Conservation (phyloP, 2,888 invertebrate species). For the Anodontia alba region DNA sequence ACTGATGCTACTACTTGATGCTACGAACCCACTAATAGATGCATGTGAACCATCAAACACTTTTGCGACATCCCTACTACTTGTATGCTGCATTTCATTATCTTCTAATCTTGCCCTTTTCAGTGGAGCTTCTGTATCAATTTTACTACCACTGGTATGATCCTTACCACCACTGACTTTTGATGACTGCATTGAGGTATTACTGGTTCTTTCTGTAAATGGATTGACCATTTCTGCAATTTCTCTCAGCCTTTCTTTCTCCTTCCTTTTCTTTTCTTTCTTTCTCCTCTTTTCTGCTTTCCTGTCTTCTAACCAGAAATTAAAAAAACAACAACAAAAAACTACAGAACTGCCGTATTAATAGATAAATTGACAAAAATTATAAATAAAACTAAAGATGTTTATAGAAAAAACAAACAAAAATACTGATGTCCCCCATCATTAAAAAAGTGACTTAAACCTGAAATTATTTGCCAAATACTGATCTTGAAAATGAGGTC, state of each 20-base stretch:
- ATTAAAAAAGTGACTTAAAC: no score
- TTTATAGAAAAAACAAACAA: no score
- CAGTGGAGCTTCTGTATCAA: not conserved
- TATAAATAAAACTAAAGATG: no score
- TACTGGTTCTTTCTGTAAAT: not conserved
- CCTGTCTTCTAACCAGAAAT: not conserved
- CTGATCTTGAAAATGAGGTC: no score
- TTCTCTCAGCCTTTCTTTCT: conserved; percentile 8
- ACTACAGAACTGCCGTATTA: no score
- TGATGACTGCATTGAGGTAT: not conserved
- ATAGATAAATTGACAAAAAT: no score
- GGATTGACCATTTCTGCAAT: not conserved
- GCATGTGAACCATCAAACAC: not conserved
- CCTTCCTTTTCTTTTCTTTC: not conserved
- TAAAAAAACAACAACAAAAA: no score
- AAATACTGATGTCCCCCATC: no score
- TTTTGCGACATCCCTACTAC: no score
- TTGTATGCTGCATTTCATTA: no score
- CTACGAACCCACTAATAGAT: not conserved
- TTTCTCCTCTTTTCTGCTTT: not conserved
- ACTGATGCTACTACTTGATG: not conserved
- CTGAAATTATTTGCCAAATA: no score
- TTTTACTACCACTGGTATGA: not conserved
- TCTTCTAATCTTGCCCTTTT: not conserved
- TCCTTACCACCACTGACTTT: no score